Base-by-base conservation (phyloP, 2,888 invertebrate genomes). In the Rambutsinella grinnellia region DNA sequence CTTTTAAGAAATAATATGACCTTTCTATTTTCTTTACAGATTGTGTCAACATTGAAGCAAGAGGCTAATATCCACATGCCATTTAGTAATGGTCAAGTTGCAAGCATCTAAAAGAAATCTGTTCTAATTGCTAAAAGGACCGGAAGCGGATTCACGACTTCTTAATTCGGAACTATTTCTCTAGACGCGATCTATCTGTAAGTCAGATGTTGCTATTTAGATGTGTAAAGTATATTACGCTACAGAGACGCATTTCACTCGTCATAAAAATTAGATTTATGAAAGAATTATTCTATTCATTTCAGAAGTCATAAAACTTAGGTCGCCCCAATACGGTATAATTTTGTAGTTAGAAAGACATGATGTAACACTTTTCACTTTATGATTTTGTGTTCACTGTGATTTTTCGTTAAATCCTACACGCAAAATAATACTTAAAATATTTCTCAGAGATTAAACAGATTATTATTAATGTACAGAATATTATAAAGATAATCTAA, bases 61-160 rank as follows among this genome's bases (percentile, higher is more conserved):
- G 82, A 82, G 61, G 79, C 74, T 27, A 67, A 49, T 17, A 76
- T 79, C 49, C 82, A 80, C 65, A 60, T 81, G n/a, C 79, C 82
- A 47, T 75, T 82, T 49, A 76, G 68, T 28, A 82, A 81, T 68
- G 82, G 79, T 75, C 82, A 82, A 72, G 80, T 78, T 3, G 82
- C 79, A 44, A 81, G 82, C 70, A 76, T 82, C 54, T 82, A 78
- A 81, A 15, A 26, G 46, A 23, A 26, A 8, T 36, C 36, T 36
- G 5, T 36, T 36, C 36, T 36, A 5, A 36, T 5, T 8, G 36
- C 5, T 5, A 36, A 36, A 36, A 13, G 6, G 36, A 36, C 13
- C 36, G 5, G 36, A 13, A 36, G 36, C 36, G 36, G 36, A n/a
- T n/a, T n/a, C n/a, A n/a, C n/a, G 36, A 36, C 13, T 36, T 36